Base-by-base conservation (phyloP, 92 coral and sea anemone species). In the Phymanthus crucifer region DNA sequence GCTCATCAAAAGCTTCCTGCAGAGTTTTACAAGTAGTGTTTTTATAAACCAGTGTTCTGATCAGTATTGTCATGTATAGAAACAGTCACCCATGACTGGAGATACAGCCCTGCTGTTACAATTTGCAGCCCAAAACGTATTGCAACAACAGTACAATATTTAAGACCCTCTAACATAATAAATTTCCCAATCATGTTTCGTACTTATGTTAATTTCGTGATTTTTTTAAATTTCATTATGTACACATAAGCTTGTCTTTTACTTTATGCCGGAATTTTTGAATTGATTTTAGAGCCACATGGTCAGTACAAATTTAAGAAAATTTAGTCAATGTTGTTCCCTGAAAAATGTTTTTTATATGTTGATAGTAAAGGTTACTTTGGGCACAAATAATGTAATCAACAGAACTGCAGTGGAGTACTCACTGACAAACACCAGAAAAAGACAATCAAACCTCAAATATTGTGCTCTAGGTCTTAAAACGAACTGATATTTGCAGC, bases 1-100 rank as follows among this genome's bases (percentile, higher is more conserved):
- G 80, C 85, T 75, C 82, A 74, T 36, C 68, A 46, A 32, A 71
- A 83, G 87, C 78, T 52, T 83, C 87, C 87, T 83, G 82, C 87
- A 83, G 87, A 83, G 82, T 65, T 83, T 76, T 61, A 45, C 16
- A 50, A 83, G 76, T 43, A 14, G n/a, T n/a, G n/a, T n/a, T n/a
- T 73, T 29, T 27, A 24, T 40, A 73, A 73, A 73, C 77, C 77
- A 73, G 33, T 73, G 77, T 43, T 73, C 46, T 23, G 7, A 18
- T 43, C 77, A 73, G 9, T 26, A 67, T 11, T 3, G 35, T 19
- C 77, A 71, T 71, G 34, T 71, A 71, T 33, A 38, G 12, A 16
- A n/a, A 47, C 35, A 31, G 11, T 73, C 21, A 73, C 47, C 68
- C 34, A 61, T 54, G 1, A 54, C 17, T 29, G 3, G 19, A 61